phyloP scores from a whole-genome alignment of 2,113 vertebrate species.

The Penelope pileata region DNA sequence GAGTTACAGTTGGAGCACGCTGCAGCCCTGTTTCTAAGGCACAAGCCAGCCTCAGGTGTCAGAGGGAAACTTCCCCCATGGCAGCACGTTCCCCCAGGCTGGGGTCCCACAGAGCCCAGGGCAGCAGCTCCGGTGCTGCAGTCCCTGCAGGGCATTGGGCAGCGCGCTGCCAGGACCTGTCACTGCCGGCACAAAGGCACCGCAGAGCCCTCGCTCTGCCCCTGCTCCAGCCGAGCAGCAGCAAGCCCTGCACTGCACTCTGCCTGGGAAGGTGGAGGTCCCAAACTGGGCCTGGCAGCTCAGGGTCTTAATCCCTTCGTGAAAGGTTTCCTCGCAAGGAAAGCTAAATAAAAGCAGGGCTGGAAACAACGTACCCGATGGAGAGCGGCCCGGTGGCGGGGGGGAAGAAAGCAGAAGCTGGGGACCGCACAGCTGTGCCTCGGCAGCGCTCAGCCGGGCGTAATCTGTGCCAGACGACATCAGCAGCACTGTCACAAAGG shows the following conservation, averaged over 20 bases:
- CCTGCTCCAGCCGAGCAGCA: not conserved
- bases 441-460: not conserved
- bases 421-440: not conserved
- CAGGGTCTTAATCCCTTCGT: not conserved
- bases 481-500: not conserved
- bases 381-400: not conserved
- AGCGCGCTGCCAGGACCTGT: not conserved
- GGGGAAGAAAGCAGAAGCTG: not conserved
- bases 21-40: not conserved
- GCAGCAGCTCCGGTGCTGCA: not conserved
- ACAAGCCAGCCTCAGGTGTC: not conserved
- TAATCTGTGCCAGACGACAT: not conserved
- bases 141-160: not conserved
- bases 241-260: not conserved
- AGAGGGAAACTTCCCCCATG: not conserved
- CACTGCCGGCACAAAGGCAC: not conserved
- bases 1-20: not conserved
- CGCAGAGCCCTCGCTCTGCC: not conserved
- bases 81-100: not conserved
- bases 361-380: not conserved
- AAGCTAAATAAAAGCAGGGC: not conserved
- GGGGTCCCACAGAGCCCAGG: not conserved
- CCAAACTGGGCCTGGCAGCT: not conserved
- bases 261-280: not conserved
- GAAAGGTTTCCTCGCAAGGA: not conserved